Evolutionary conservation across 2,888 invertebrate genomes (phyloP).

Genomic region (Stegophylla sp.): DNA sequence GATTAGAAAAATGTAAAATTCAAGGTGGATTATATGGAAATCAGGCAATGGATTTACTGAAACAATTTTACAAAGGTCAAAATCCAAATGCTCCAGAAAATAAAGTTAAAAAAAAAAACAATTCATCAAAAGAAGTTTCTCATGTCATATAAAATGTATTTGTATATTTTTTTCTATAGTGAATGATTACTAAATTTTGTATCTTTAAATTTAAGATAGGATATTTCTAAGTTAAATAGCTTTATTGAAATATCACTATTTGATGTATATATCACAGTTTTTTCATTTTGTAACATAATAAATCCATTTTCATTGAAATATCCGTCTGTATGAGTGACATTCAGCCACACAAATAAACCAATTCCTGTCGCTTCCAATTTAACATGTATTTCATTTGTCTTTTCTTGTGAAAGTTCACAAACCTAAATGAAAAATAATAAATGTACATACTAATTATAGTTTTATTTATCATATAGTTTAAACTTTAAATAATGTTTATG

Average conservation of each 20-base stretch:
- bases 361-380: constrained; percentile 53
- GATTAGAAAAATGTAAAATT: constrained; percentile 69
- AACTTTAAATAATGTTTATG: too few relatives aligned
- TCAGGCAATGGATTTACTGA: constrained; percentile 85
- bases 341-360: constrained; percentile 54
- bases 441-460: too few relatives aligned
- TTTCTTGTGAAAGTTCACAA: constrained; percentile 35
- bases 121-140: constrained; percentile 42
- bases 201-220: constrained; percentile 28
- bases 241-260: constrained; percentile 25
- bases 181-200: background rate
- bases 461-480: too few relatives aligned
- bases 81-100: constrained; percentile 84
- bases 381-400: constrained; percentile 30
- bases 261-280: constrained; percentile 48
- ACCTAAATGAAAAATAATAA: constrained; percentile 14
- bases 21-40: constrained; percentile 74
- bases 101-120: constrained; percentile 69
- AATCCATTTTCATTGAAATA: constrained; percentile 54
- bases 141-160: too few relatives aligned
- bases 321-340: constrained; percentile 32
- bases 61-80: constrained; percentile 91
- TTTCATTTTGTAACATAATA: constrained; percentile 49
- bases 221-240: constrained; percentile 34
- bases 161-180: background rate